A percentile compares a stretch with the other conserved stretches of the same genome.
phyloP scores from a whole-genome alignment of 2,888 invertebrate genomes.

The Platynereis dumerilii region DNA sequence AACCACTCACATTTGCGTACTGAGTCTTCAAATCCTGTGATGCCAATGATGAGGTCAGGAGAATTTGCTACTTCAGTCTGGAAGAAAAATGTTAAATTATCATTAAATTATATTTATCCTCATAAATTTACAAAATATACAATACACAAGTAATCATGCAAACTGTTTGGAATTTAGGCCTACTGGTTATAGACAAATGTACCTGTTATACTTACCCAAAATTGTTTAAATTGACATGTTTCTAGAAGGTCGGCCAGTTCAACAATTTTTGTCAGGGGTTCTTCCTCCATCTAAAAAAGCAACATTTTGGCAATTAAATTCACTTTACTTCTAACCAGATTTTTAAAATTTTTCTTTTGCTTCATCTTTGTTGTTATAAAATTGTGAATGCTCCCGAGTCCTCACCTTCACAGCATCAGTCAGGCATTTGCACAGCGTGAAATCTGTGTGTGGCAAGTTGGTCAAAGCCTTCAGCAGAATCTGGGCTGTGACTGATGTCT shows the following conservation, averaged over 20 bases:
- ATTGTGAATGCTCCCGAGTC: conserved; percentile 5
- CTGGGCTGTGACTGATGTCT: conserved; percentile 76
- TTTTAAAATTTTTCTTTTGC: no score
- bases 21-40: conserved; percentile 91
- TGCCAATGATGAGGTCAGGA: conserved; percentile 72
- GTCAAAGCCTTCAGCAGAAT: conserved; percentile 95
- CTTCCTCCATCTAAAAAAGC: conserved; percentile 70
- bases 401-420: conserved; percentile 75
- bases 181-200: not conserved
- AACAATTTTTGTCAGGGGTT: conserved; percentile 86
- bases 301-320: no score
- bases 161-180: not conserved
- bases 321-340: not conserved
- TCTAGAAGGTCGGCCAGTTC: conserved; percentile 89
- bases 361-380: no score
- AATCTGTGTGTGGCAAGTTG: conserved; percentile 96
- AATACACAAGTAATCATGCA: no score
- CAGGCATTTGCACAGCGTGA: conserved; percentile 96
- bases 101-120: not conserved
- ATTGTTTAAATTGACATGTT: conserved; percentile 88
- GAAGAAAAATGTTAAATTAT: conserved; percentile 16
- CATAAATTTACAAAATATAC: not conserved
- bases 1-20: conserved; percentile 77
- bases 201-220: conserved; percentile 72
- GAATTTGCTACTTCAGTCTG: conserved; percentile 58